phyloP scores from a whole-genome alignment of 2,797 vertebrate species.

The Neopelma chrysocephalum region DNA sequence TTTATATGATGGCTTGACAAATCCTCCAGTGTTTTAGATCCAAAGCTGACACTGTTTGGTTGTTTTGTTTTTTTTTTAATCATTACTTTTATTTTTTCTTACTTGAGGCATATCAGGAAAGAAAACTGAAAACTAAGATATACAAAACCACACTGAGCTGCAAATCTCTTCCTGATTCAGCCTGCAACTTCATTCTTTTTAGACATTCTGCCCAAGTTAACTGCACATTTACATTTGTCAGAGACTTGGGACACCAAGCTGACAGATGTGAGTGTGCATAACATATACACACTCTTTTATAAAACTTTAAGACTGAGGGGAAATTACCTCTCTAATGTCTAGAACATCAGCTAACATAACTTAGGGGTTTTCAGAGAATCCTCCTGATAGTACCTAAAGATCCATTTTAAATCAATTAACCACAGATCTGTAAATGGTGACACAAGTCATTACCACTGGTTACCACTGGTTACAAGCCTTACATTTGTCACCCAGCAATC shows the following conservation, averaged over 20 bases:
- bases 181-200: background rate
- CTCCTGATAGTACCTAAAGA: background rate
- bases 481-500: background rate
- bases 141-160: background rate
- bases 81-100: background rate
- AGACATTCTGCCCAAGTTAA: background rate
- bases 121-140: background rate
- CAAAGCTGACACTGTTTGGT: background rate
- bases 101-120: background rate
- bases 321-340: background rate
- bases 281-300: background rate
- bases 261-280: background rate
- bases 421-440: background rate
- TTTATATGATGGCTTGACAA: background rate
- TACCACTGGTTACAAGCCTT: background rate
- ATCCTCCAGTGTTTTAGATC: background rate
- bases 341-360: background rate
- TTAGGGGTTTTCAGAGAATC: background rate
- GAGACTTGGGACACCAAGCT: background rate
- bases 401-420: background rate
- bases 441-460: background rate
- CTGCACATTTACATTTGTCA: background rate
- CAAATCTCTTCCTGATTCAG: background rate
- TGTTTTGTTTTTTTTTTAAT: background rate
- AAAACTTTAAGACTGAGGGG: background rate